Conservation (phyloP, 2,797 vertebrate genomes). For the Synaphobranchus kaupii region DNA sequence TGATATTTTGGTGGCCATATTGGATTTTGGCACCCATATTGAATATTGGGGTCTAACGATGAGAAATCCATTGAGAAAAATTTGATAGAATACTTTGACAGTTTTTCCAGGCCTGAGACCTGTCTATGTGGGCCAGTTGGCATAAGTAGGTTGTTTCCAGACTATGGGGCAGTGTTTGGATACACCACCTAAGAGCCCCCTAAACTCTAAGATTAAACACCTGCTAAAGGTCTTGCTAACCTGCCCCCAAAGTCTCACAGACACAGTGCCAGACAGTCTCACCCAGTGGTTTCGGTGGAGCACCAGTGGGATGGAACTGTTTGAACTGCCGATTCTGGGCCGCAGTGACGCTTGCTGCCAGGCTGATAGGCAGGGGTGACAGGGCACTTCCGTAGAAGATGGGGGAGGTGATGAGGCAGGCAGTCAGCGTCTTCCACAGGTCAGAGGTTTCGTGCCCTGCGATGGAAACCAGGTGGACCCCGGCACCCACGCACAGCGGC, state of each 20-base stretch:
- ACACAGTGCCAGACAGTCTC: constrained; percentile 34
- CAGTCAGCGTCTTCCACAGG: constrained; percentile 71
- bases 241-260: not conserved
- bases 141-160: no score
- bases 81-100: no score
- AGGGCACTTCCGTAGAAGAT: constrained; percentile 83
- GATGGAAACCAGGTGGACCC: constrained; percentile 84
- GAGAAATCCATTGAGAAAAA: no score
- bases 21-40: no score
- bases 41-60: no score
- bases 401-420: constrained; percentile 79
- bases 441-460: constrained; percentile 80
- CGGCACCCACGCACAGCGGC: constrained; percentile 79
- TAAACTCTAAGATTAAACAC: not conserved
- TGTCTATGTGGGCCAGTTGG: no score
- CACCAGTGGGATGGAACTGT: constrained; percentile 37
- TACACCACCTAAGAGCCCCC: no score
- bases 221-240: not conserved
- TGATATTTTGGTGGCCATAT: no score
- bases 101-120: no score
- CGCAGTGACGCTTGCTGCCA: constrained; percentile 79
- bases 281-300: constrained; percentile 62
- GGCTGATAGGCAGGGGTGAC: constrained; percentile 82
- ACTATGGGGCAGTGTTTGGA: no score
- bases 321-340: constrained; percentile 75